A percentile compares a stretch with the other conserved stretches of the same genome.
These are phyloP conservation scores for Epizoanthus fatuus DNA, from an alignment of 92 coral and sea anemone genomes.

Conservation along the genomic window DNA sequence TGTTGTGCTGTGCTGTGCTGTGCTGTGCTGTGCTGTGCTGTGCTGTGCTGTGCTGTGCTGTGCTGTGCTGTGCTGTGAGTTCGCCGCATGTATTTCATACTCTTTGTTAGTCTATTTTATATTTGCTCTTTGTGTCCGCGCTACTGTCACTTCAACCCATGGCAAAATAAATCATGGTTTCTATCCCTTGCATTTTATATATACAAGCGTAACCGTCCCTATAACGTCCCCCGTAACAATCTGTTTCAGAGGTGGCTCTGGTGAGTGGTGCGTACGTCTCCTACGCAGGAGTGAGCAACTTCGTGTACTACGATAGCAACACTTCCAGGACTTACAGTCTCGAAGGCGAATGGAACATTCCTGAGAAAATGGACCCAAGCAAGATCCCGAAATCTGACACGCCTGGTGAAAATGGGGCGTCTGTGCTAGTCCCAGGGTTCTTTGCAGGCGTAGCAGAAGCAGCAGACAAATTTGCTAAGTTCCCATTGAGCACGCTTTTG, in stretches of 20 bases:
- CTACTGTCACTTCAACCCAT: too few relatives aligned
- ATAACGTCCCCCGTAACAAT: too few relatives aligned
- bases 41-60: not conserved
- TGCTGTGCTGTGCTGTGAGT: not conserved
- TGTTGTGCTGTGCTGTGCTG: too few relatives aligned
- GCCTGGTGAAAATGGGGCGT: conserved; percentile 81
- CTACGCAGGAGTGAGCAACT: conserved; percentile 90
- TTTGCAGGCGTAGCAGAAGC: conserved; percentile 90
- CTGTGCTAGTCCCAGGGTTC: conserved; percentile 94
- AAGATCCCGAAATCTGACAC: conserved; percentile 79
- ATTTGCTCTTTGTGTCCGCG: too few relatives aligned
- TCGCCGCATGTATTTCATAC: not conserved
- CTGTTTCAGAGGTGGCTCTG: conserved; percentile 80
- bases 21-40: not conserved
- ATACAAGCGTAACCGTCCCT: too few relatives aligned
- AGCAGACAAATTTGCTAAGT: conserved; percentile 80
- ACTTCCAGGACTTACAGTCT: conserved; percentile 76
- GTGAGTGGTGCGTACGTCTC: conserved; percentile 93
- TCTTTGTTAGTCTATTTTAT: too few relatives aligned
- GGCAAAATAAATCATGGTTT: not conserved
- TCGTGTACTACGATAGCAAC: conserved; percentile 85
- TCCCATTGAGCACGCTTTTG: conserved; percentile 81
- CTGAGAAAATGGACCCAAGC: conserved; percentile 65
- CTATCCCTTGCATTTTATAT: not conserved
- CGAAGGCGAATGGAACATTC: conserved; percentile 95